Base-by-base conservation (phyloP, 2,797 vertebrate genomes). In the Brotula barbata region DNA sequence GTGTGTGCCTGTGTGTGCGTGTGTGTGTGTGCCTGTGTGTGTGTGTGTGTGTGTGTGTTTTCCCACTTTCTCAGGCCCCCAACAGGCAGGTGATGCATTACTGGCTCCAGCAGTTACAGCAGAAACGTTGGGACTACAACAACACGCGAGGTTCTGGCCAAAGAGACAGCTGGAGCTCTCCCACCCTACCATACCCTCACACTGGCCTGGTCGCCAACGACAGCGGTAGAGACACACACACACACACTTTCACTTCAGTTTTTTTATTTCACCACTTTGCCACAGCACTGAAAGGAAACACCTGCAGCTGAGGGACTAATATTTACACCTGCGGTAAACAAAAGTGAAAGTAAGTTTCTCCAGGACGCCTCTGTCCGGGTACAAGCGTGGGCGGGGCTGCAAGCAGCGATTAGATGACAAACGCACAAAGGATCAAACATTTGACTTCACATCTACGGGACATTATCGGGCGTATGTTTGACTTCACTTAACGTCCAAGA, bases 101-200 rank as follows among this genome's bases (percentile, higher is more conserved):
- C 81, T 99, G 97, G 97, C 90, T 99, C 1, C 95, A 98, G 78
- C 93, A 99, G 75, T 87, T 99, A 28, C 97, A 99, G 66, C 97
- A 99, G 90, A 98, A 95, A 65, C 92, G 97, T 7, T 99, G 96
- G 96, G 97, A 99, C 37, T 95, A 94, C 68, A 95, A 94, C 75
- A 97, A 92, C 80, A 90, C 85, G 2, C 84, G 91, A 0, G 91
- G 92, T 0, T 81, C 81, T 0, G 90, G 90, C 0, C 90, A 92
- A 51, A 87, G 94, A 73, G 92, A 93, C 85, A 94, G 92, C 87
- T 83, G 89, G 69, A 89, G 85, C 15, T 93, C 93, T 6, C 93
- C 94, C 0, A 89, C 89, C 0, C 68, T 85, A 0, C 85, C 83
- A 2, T 84, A 90, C 64, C 87, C 92, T 16, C 87, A 92, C 55